Percentiles rank a stretch among this genome's conserved stretches.
These are phyloP conservation scores for Eremobia ochroleuca DNA, from an alignment of 2,888 invertebrate genomes.

Conservation along the genomic window DNA sequence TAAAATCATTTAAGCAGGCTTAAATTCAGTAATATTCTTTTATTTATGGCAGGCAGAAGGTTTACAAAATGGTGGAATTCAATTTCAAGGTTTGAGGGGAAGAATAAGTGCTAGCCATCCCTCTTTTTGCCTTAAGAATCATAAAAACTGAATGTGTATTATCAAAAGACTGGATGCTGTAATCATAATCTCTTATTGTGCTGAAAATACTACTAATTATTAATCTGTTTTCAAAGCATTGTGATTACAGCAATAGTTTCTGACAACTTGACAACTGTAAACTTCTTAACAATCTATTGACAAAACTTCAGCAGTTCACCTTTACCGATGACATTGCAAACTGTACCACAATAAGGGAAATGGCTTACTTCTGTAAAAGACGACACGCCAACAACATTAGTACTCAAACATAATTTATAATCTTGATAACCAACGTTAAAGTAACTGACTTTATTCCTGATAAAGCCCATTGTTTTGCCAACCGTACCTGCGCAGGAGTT, in stretches of 20 bases:
- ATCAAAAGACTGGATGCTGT: not conserved
- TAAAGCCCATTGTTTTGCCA: conserved; percentile 64
- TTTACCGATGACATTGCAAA: conserved; percentile 25
- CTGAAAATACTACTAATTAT: not conserved
- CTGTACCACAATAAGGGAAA: conserved; percentile 54
- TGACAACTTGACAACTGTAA: not conserved
- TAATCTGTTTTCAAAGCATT: too few relatives aligned
- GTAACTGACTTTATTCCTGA: conserved; percentile 62
- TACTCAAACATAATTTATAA: conserved; percentile 64
- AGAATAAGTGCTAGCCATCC: not conserved
- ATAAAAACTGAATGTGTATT: not conserved
- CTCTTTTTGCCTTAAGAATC: not conserved
- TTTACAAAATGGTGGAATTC: not conserved
- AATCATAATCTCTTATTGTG: not conserved
- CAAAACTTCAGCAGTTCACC: not conserved
- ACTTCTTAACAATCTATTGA: not conserved
- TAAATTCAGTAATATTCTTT: not conserved
- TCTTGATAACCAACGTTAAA: conserved; percentile 59
- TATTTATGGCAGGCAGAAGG: not conserved
- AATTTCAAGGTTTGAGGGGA: not conserved
- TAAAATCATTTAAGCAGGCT: not conserved
- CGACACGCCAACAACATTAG: conserved; percentile 57
- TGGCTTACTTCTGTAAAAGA: conserved; percentile 47
- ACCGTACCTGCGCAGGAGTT: conserved; percentile 66
- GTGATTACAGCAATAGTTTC: not conserved